Evolutionary conservation across 2,113 vertebrate genomes (phyloP).

Genomic region (Aramus guarauna): DNA sequence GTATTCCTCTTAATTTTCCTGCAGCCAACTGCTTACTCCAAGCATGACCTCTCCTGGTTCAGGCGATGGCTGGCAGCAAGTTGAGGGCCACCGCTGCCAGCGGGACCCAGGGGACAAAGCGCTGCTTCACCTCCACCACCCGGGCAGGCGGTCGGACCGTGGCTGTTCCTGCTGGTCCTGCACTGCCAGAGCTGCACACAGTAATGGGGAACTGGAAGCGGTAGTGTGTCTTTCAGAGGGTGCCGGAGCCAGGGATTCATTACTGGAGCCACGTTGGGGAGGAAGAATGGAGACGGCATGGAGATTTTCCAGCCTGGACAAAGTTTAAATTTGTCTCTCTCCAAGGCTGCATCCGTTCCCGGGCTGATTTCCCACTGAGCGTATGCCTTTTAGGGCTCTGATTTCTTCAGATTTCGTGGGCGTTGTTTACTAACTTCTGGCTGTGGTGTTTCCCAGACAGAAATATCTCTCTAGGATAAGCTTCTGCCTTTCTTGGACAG

Average conservation of each 20-base stretch:
- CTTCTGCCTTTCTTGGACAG: background rate
- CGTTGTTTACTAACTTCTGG: background rate
- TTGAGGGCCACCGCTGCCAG: background rate
- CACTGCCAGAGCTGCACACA: accelerated
- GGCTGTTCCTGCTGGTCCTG: background rate
- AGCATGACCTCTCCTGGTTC: background rate
- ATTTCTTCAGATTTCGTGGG: background rate
- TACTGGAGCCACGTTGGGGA: background rate
- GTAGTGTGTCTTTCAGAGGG: background rate
- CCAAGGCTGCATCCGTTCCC: background rate
- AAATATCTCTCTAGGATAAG: background rate
- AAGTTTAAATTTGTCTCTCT: background rate
- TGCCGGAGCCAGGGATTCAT: background rate
- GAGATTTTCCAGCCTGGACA: background rate
- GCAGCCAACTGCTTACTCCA: background rate
- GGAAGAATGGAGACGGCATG: background rate
- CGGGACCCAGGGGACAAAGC: background rate
- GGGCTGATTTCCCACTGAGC: background rate
- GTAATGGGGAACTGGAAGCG: background rate
- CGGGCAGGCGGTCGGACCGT: accelerated
- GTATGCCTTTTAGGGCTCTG: background rate
- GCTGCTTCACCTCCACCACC: background rate
- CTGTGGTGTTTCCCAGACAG: background rate
- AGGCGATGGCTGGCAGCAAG: background rate
- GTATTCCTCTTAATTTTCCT: background rate